Evolutionary conservation across 2,113 vertebrate species (phyloP).

Genomic region (Jaculus jaculus): DNA sequence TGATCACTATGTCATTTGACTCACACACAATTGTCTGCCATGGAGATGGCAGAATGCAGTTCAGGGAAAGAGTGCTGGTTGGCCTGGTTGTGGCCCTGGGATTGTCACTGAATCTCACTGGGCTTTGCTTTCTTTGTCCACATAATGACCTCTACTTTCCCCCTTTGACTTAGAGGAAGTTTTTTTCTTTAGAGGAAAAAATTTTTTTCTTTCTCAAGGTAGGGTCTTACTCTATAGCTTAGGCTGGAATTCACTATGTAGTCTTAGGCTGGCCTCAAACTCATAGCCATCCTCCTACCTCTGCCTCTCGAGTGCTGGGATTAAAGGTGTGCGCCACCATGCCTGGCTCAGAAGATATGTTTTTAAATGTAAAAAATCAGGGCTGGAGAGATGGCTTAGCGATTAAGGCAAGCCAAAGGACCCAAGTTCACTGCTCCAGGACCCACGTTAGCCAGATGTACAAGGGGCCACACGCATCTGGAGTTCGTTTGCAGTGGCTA

Average conservation of each 20-base stretch:
- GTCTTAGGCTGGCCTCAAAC: too few species aligned
- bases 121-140: background rate
- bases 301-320: too few species aligned
- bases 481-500: too few species aligned
- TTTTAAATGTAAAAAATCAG: conserved; percentile 46
- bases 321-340: too few species aligned
- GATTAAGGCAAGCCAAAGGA: too few species aligned
- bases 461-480: too few species aligned
- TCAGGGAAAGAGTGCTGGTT: background rate
- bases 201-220: background rate
- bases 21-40: background rate
- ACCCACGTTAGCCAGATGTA: too few species aligned
- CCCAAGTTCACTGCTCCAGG: too few species aligned
- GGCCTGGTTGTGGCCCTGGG: background rate
- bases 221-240: too few species aligned
- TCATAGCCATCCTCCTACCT: too few species aligned
- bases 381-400: too few species aligned
- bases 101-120: background rate
- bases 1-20: background rate
- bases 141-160: background rate
- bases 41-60: background rate
- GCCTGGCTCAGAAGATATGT: background rate
- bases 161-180: background rate
- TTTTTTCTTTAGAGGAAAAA: background rate
- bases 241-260: too few species aligned